Conservation (phyloP, 2,113 vertebrate species). For the Trichechus manatus region DNA sequence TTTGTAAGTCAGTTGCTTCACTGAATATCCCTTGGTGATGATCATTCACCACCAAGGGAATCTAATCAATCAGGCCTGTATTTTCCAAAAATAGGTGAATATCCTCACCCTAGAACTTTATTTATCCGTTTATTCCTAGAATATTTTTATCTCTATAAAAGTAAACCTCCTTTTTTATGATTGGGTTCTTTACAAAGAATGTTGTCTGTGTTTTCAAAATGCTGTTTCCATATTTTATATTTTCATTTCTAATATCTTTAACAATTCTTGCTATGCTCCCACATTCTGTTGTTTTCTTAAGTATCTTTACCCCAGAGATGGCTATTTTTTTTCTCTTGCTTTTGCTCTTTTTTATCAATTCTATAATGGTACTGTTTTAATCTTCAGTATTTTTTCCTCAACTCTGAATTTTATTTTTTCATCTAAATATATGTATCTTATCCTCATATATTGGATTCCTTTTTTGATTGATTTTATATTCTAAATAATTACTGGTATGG, state of each 20-base stretch:
- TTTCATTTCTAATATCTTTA: background rate
- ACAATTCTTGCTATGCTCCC: background rate
- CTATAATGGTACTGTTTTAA: background rate
- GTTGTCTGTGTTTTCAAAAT: background rate
- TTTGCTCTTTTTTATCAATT: background rate
- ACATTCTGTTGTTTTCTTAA: background rate
- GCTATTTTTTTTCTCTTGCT: background rate
- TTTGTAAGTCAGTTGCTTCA: background rate
- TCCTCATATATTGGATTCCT: background rate
- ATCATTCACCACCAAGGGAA: background rate
- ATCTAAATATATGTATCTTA: background rate
- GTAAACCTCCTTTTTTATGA: background rate
- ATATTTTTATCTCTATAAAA: background rate
- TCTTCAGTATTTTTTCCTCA: background rate
- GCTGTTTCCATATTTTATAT: background rate
- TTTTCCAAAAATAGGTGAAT: background rate
- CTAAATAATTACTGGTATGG: background rate
- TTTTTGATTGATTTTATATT: background rate
- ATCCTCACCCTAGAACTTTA: rapidly evolving
- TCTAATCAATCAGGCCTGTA: background rate
- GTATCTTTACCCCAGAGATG: background rate
- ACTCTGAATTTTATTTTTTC: background rate
- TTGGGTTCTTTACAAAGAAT: background rate
- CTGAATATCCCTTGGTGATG: background rate
- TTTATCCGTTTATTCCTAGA: background rate